Base-by-base conservation (phyloP, 2,888 invertebrate species). In the Argyresthia albistria region DNA sequence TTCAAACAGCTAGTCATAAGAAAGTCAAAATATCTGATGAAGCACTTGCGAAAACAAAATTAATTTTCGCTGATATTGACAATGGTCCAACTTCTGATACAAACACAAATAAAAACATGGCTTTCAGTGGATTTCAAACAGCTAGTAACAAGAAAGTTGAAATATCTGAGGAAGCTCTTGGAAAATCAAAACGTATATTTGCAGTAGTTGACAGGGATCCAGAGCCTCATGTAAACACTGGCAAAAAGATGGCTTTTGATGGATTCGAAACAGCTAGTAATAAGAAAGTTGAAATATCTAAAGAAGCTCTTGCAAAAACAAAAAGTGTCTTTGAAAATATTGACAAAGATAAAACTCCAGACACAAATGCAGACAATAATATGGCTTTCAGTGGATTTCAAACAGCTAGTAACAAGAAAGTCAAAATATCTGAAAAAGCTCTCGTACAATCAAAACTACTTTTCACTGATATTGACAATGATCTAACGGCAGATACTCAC, bases 351-450 rank as follows among this genome's bases (percentile, higher is more conserved):
- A 16, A 48, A 25, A 46, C 4, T 16, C 16, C 9, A 16, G 16
- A 46, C 16, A 8, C 46, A 43, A 8, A 9, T 9, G 3, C n/a
- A 39, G 8, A 39, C 9, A 39, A 39, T 35, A 64, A 60, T 56
- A 37, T 58, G 11, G 79, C 75, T 8, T 82, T 82, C 57, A 64
- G 58, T 10, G 79, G 76, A 7, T 82, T 82, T 58, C 64, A 67
- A 60, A 77, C 80, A 2, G 83, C 80, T 9, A 75, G 65, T 58
- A 80, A 84, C 46, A 80, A 76, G 60, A 55, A 60, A 8, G 70
- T 84, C 25, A 53, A 57, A 12, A 65, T 83, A 55, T 76, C 79
- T 0, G 63, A 70, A 39, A 54, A 62, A 51, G 69, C 73, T 1
- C 12, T 71, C 8, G 53, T 54, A 11, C 72, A 62, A 58, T 66